Evolutionary conservation across 2,797 vertebrate genomes (phyloP), one percentile per base, ranked within the genome.

Genomic region (Harpagifer antarcticus): DNA sequence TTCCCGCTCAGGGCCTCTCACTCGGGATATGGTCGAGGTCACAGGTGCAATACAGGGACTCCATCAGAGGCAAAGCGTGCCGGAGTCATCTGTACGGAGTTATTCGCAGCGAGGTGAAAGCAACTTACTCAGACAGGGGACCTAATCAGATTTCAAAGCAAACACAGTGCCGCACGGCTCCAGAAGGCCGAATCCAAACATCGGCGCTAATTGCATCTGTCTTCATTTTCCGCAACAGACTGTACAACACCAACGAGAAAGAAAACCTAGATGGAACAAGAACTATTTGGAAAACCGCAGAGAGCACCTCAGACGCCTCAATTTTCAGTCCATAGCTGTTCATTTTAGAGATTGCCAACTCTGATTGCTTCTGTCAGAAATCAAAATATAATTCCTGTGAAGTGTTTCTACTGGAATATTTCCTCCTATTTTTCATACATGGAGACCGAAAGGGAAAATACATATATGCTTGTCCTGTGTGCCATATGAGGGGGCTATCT

Each of bases 91-190:
- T 87, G 89, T 81, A 85, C 72, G 69, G 80, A 92, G 88, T 86
- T 86, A 89, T 93, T 92, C 68, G 75, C 27, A 74, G 85, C 81
- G 84, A 87, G 79, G 70, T 86, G 88, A 94, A 93, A 88, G 87
- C 82, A 92, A 90, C 90, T 89, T 90, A 78, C 79, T 83, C 82
- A 82, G 91, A 91, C 90, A 86, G 76, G 86, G 86, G 75, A 87
- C 88, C 75, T 92, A 90, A 93, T 94, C 91, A 91, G 74, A 87
- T 94, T 94, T 93, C 89, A 94, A 94, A 93, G 90, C 89, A 93
- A 95, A 94, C 89, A 94, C 77, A 68, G 80, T 65, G 72, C 88
- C 40, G 79, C 78, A 33, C 42, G 82, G 85, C 87, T 92, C 85
- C 86, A 89, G 76, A 80, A 77, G 87, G 82, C 78, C 68, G 82